Evolutionary conservation across 2,113 vertebrate genomes (phyloP).

Genomic region (Microcebus tavaratra): DNA sequence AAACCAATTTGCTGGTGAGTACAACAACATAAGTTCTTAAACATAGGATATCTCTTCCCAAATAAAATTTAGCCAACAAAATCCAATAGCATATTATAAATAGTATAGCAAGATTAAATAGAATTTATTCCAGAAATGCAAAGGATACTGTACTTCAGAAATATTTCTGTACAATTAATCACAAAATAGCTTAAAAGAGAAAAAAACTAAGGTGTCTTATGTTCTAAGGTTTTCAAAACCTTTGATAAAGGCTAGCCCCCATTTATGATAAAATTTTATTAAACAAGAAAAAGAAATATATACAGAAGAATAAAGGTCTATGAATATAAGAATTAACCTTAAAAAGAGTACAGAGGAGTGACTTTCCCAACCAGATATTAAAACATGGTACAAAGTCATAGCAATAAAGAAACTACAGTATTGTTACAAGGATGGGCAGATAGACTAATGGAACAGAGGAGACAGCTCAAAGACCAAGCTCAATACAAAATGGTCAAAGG

Average conservation of each 20-base stretch:
- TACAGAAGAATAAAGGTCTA: not conserved
- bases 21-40: not conserved
- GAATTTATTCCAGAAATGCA: not conserved
- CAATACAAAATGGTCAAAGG: not conserved
- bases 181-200: not conserved
- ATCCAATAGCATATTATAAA: not conserved
- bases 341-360: not conserved
- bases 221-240: too few species aligned
- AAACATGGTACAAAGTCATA: not conserved
- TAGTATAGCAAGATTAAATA: not conserved
- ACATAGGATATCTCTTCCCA: not conserved
- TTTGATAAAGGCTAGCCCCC: not conserved
- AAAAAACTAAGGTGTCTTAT: slow-evolving; percentile 7
- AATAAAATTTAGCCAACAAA: not conserved
- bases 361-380: not conserved
- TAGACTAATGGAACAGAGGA: not conserved
- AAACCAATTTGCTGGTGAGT: too few species aligned
- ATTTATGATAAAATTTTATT: not conserved
- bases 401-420: not conserved
- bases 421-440: not conserved
- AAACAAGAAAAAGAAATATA: not conserved
- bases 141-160: not conserved
- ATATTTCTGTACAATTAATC: not conserved
- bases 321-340: not conserved
- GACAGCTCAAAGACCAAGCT: not conserved